phyloP scores from a whole-genome alignment of 2,888 invertebrate genomes.

The Cheilosia grossa region DNA sequence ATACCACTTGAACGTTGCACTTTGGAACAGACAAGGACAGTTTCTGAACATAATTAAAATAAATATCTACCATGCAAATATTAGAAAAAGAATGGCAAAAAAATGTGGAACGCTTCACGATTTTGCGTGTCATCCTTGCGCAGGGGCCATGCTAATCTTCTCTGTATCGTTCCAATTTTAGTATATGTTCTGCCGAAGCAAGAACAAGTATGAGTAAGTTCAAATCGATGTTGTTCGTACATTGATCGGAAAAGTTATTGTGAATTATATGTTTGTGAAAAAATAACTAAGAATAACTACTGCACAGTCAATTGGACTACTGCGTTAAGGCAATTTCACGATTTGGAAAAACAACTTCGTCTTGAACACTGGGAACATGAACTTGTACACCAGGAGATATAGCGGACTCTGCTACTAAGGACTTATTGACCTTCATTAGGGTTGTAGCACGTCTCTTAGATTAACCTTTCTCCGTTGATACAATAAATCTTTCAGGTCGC shows the following conservation, averaged over 20 bases:
- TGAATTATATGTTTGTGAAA: neutral
- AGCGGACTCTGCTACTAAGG: too few species aligned
- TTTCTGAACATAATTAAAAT: slow-evolving; percentile 9
- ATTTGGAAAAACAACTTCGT: too few species aligned
- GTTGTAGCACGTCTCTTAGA: too few species aligned
- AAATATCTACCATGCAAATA: neutral
- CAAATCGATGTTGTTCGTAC: neutral
- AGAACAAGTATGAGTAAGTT: slow-evolving; percentile 83
- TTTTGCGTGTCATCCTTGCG: slow-evolving; percentile 97
- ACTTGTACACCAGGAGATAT: too few species aligned
- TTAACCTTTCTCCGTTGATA: too few species aligned
- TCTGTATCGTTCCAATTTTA: slow-evolving; percentile 96
- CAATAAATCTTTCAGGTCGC: too few species aligned
- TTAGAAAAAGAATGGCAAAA: slow-evolving; percentile 75
- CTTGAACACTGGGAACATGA: too few species aligned
- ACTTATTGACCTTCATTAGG: too few species aligned
- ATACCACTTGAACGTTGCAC: neutral
- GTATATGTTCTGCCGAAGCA: slow-evolving; percentile 92
- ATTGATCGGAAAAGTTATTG: neutral
- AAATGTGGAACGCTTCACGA: slow-evolving; percentile 90
- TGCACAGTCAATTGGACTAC: too few species aligned
- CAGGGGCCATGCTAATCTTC: slow-evolving; percentile 97
- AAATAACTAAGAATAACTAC: too few species aligned
- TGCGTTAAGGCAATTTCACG: too few species aligned
- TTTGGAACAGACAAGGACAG: neutral